Base-by-base conservation (phyloP, 2,888 invertebrate species). In the Callyntrura sp. region DNA sequence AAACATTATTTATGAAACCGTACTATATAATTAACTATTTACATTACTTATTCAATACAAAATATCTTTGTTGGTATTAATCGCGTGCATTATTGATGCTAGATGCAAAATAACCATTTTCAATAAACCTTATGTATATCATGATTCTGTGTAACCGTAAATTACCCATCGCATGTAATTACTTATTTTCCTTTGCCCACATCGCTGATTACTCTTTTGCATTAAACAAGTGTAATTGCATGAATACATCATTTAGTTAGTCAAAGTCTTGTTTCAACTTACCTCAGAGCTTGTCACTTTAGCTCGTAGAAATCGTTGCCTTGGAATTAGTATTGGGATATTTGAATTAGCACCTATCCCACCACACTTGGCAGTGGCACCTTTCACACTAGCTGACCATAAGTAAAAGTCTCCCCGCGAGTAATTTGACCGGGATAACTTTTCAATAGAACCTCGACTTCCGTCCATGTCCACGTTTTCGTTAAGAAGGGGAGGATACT, bases 281-380 rank as follows among this genome's bases (percentile, higher is more conserved):
- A 96, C 96, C 94, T 95, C 94, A 93, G 96, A 95, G 93, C 95
- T 96, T 91, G 95, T 95, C 43, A 96, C 94, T 87, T 95, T 94
- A 17, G 96, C 95, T 91, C 96, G 94, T 35, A 97, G 94, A 68
- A 97, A 94, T 91, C 96, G 95, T 94, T 97, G 97, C 70, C 97
- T 94, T 0, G 97, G 97, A 84, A 97, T 91, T 4, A 93, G 70
- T 14, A 93, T 90, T n/a, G 92, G 92, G 28, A 88, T 85, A n/a
- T 20, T 51, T 23, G 28, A 14, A 60, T n/a, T 11, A 9, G 35
- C 14, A 6, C 81, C 43, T 14, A 35, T 6, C n/a, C 76, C 25
- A 5, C 25, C 28, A 23, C 14, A 3, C 55, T n/a, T 51, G 2
- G 23, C 45, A 17, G 12, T 48, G 8, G 45, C 3, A 78, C 25